Evolutionary conservation across 53 echinoderm and acorn worm species (phyloP).

Genomic region (Patiria pectinifera): DNA sequence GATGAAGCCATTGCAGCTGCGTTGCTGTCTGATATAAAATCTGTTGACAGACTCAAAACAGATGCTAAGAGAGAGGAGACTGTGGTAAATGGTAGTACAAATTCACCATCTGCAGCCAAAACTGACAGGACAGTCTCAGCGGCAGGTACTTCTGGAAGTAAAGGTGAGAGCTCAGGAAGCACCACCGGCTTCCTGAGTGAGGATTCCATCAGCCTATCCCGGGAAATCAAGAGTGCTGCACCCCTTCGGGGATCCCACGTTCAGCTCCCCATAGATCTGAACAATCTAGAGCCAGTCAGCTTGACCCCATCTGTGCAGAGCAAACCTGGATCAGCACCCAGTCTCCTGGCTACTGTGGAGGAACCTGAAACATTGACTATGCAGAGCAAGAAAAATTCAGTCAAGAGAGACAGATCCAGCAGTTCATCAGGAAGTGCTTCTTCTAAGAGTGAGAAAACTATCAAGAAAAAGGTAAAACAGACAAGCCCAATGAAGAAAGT

Average conservation of each 20-base stretch:
- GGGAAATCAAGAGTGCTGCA: constrained; percentile 12
- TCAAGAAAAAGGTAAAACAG: constrained; percentile 33
- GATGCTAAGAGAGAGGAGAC: constrained; percentile 9
- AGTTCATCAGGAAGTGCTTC: constrained; percentile 32
- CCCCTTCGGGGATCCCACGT: constrained; percentile 78
- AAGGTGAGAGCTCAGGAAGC: constrained; percentile 57
- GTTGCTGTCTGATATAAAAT: not conserved
- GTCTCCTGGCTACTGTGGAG: constrained; percentile 59
- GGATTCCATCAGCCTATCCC: constrained; percentile 64
- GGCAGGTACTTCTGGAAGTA: constrained; percentile 29
- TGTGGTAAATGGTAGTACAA: not conserved
- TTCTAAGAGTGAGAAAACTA: not conserved
- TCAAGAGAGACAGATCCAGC: constrained; percentile 34
- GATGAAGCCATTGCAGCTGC: constrained; percentile 19
- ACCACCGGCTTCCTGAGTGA: constrained; percentile 59
- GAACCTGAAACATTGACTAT: constrained; percentile 44
- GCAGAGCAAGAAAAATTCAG: constrained; percentile 24
- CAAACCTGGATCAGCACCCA: constrained; percentile 61
- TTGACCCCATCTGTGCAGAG: constrained; percentile 39
- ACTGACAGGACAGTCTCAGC: constrained; percentile 11
- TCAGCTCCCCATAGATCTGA: constrained; percentile 84
- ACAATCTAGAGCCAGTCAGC: constrained; percentile 67
- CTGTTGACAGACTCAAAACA: constrained; percentile 21
- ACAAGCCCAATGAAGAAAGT: not conserved
- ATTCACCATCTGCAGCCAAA: not conserved